These are phyloP conservation scores for Tolypeutes matacus DNA, from an alignment of 2,797 vertebrate species.

Conservation along the genomic window DNA sequence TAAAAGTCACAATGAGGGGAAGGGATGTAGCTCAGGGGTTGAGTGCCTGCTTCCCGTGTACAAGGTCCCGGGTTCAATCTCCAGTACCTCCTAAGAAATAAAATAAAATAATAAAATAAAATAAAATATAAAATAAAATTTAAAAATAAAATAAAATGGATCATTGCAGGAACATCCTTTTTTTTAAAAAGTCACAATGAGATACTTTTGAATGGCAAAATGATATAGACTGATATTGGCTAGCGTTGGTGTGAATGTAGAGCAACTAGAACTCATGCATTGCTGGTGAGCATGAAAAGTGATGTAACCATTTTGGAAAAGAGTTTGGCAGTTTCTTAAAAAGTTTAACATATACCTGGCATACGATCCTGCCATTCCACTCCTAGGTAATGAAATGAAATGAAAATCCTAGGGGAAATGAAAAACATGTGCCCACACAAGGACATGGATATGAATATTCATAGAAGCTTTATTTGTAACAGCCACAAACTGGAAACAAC, in stretches of 20 bases:
- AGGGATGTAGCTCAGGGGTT: too few species aligned
- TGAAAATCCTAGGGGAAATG: neutral
- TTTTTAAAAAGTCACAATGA: neutral
- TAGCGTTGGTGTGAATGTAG: neutral
- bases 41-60: too few species aligned
- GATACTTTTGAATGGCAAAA: neutral
- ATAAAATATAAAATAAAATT: too few species aligned
- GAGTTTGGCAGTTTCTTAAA: neutral
- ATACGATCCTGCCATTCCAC: neutral
- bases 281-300: neutral
- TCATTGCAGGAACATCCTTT: too few species aligned
- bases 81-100: too few species aligned
- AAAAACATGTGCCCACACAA: neutral
- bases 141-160: too few species aligned
- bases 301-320: neutral
- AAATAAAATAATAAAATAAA: too few species aligned
- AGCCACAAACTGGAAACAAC: neutral
- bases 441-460: neutral
- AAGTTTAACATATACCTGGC: neutral
- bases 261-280: neutral
- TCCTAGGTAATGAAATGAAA: neutral
- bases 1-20: neutral
- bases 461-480: neutral
- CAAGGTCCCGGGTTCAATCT: too few species aligned
- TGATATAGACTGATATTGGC: accelerated